These are phyloP conservation scores for Micoletzkya japonica DNA, from an alignment of 2,888 invertebrate species.

Conservation along the genomic window DNA sequence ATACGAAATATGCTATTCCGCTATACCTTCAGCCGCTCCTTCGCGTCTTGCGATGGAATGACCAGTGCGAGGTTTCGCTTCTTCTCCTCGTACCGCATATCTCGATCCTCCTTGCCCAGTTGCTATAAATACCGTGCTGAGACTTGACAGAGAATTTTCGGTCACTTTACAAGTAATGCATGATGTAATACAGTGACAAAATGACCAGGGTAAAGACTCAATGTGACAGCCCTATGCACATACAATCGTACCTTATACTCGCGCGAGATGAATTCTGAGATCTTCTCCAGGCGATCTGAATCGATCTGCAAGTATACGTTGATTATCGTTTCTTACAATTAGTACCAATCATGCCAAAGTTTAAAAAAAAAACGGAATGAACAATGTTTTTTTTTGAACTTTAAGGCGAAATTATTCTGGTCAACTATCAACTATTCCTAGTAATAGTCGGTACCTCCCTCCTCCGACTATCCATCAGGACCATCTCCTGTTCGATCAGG, in stretches of 20 bases:
- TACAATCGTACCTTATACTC: conserved; percentile 27
- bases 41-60: conserved; percentile 22
- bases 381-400: neutral
- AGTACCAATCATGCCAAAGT: neutral
- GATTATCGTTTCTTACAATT: too few relatives aligned
- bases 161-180: neutral
- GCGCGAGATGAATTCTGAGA: conserved; percentile 36
- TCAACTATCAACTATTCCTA: too few relatives aligned
- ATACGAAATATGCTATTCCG: too few relatives aligned
- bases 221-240: neutral
- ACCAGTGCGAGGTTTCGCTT: conserved; percentile 5
- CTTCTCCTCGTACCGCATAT: conserved; percentile 19
- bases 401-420: too few relatives aligned
- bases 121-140: neutral
- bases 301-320: conserved; percentile 20
- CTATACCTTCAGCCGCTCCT: conserved; percentile 25
- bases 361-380: neutral
- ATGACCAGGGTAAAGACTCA: neutral
- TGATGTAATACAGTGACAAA: neutral
- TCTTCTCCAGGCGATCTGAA: conserved; percentile 28
- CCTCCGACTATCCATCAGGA: conserved; percentile 22
- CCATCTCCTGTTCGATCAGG: conserved; percentile 30
- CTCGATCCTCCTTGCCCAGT: conserved; percentile 8
- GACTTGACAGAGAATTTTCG: neutral
- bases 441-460: conserved; percentile 12